Conservation (phyloP, 2,888 invertebrate genomes). For the Empis livida region DNA sequence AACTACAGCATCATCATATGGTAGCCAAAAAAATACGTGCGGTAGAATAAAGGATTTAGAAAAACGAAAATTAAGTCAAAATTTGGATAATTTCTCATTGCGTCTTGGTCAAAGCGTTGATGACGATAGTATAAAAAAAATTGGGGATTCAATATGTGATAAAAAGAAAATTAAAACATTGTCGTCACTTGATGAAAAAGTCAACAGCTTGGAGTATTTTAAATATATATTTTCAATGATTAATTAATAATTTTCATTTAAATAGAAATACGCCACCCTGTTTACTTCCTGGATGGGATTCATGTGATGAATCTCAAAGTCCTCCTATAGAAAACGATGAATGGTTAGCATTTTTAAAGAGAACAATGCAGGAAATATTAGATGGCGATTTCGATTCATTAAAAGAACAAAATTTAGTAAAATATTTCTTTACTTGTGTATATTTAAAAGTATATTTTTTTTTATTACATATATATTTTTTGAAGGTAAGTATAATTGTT, state of each 20-base stretch:
- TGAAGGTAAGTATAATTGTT: slow-evolving; percentile 44
- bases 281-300: slow-evolving; percentile 34
- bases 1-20: slow-evolving; percentile 6
- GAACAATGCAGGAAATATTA: slow-evolving; percentile 70
- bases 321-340: slow-evolving; percentile 71
- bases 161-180: slow-evolving; percentile 4
- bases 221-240: background rate
- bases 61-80: slow-evolving; percentile 36
- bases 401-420: slow-evolving; percentile 53
- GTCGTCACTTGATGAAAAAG: slow-evolving; percentile 19
- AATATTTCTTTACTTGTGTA: slow-evolving; percentile 9
- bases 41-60: slow-evolving; percentile 26
- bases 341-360: slow-evolving; percentile 72
- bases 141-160: slow-evolving; percentile 14
- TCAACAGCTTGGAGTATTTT: slow-evolving; percentile 15
- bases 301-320: slow-evolving; percentile 40
- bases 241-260: background rate
- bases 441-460: background rate
- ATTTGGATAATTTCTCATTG: slow-evolving; percentile 36
- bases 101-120: slow-evolving; percentile 28
- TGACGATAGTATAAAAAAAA: slow-evolving; percentile 19
- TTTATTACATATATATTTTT: slow-evolving; percentile 11
- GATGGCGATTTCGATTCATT: slow-evolving; percentile 65
- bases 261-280: slow-evolving; percentile 30
- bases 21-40: slow-evolving; percentile 24